These are phyloP conservation scores for Gari tellinella DNA, from an alignment of 2,888 invertebrate genomes.

Conservation along the genomic window DNA sequence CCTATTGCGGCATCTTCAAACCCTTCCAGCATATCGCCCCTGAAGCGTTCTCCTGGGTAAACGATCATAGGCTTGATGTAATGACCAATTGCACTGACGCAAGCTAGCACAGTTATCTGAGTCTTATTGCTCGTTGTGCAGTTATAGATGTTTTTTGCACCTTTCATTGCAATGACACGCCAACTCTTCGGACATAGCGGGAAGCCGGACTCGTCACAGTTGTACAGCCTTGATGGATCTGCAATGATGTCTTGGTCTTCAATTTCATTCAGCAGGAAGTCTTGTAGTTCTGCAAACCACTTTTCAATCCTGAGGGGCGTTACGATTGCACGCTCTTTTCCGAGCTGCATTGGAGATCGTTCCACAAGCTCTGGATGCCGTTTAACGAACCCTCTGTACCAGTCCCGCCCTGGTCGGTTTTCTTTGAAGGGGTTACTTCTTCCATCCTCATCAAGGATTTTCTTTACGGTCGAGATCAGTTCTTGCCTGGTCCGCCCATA, in stretches of 20 bases:
- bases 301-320: background rate
- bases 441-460: constrained; percentile 24
- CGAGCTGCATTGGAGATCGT: constrained; percentile 3
- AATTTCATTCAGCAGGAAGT: constrained; percentile 1
- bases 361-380: constrained; percentile 8
- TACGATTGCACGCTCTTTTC: constrained; percentile 14
- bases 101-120: constrained; percentile 13
- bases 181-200: constrained; percentile 36
- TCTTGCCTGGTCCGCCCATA: constrained; percentile 26
- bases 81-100: constrained; percentile 17
- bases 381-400: constrained; percentile 14
- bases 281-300: constrained; percentile 4
- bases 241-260: constrained; percentile 1
- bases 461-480: constrained; percentile 7
- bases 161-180: constrained; percentile 15
- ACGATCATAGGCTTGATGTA: constrained; percentile 26
- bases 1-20: constrained; percentile 28
- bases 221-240: constrained; percentile 26
- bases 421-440: constrained; percentile 26
- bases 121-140: constrained; percentile 5
- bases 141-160: constrained; percentile 8
- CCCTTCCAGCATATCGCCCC: constrained; percentile 13
- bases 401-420: constrained; percentile 19
- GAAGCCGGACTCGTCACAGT: constrained; percentile 40
- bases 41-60: constrained; percentile 21